These are phyloP conservation scores for Trichechus manatus DNA, from an alignment of 2,113 vertebrate genomes.

Conservation along the genomic window DNA sequence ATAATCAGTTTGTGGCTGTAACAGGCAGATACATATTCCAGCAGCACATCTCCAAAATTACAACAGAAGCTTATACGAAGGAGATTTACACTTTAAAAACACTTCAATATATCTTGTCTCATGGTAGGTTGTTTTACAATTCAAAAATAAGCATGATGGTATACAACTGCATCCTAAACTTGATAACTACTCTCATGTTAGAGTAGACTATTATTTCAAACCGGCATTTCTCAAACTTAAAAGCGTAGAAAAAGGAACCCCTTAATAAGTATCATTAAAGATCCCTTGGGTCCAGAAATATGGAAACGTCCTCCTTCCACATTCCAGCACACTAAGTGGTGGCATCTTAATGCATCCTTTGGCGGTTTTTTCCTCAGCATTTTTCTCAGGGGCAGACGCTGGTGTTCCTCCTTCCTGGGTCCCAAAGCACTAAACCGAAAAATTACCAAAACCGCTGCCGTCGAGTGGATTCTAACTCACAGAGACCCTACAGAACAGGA, in stretches of 20 bases:
- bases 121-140: neutral
- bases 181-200: accelerated
- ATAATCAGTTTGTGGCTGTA: neutral
- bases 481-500: neutral
- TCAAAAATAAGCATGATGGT: neutral
- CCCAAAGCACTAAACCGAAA: neutral
- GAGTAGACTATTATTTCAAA: neutral
- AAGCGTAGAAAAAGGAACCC: neutral
- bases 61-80: neutral
- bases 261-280: neutral
- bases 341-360: no score
- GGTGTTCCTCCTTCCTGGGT: neutral
- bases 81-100: neutral
- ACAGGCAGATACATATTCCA: neutral
- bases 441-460: neutral
- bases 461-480: neutral
- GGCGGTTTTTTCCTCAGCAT: neutral
- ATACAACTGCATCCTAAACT: neutral
- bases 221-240: neutral
- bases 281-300: neutral
- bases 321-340: neutral
- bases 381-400: neutral
- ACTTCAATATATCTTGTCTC: neutral
- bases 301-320: neutral
- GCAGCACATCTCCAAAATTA: neutral